Percentiles rank a stretch among this genome's conserved stretches.
These are phyloP conservation scores for Paguma larvata DNA, from an alignment of 2,797 vertebrate genomes.

Conservation along the genomic window DNA sequence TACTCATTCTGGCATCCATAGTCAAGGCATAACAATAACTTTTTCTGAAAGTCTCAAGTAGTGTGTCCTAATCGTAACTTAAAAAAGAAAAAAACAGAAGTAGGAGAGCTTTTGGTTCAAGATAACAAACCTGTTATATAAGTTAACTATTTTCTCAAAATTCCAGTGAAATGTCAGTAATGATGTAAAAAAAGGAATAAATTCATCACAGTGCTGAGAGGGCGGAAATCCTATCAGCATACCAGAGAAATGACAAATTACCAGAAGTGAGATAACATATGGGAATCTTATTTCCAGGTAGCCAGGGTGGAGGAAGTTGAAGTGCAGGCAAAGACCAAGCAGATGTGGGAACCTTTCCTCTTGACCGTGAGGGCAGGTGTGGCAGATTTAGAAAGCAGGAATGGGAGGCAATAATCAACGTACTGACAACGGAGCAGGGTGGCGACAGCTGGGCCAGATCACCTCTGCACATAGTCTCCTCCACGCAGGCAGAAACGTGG, in stretches of 20 bases:
- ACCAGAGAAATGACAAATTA: constrained; percentile 6
- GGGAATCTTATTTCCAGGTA: neutral
- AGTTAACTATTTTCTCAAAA: constrained; percentile 41
- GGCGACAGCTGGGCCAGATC: neutral
- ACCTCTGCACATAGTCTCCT: neutral
- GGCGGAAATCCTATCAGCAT: neutral
- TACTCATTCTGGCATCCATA: neutral
- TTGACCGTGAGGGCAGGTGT: neutral
- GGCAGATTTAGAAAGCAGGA: neutral
- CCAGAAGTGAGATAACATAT: neutral
- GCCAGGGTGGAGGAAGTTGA: neutral
- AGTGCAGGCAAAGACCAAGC: neutral
- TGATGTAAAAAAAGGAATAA: neutral
- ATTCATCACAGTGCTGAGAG: neutral
- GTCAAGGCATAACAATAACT: neutral
- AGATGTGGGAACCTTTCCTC: neutral
- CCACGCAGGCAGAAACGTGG: neutral
- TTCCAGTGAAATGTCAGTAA: neutral
- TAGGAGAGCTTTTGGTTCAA: neutral
- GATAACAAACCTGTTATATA: neutral
- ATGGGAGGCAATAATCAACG: neutral
- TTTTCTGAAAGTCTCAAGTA: constrained; percentile 31
- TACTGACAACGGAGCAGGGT: neutral
- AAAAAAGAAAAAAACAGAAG: neutral
- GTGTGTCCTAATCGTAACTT: neutral